Conservation (phyloP, 1,140 invertebrate genomes). For the Lucilia cuprina region DNA sequence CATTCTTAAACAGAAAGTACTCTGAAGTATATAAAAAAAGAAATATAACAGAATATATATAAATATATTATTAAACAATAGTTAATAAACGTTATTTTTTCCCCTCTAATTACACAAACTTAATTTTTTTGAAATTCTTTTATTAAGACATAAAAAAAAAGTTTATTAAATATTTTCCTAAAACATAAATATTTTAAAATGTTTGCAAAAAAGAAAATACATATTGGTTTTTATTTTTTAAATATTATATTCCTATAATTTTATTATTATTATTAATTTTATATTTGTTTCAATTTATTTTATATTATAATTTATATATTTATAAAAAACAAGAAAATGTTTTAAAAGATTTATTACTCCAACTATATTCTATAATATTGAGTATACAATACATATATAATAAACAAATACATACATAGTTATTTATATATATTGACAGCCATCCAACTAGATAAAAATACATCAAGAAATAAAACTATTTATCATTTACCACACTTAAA, state of each 20-base stretch:
- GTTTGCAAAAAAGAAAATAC: background rate
- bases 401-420: background rate
- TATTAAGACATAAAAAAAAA: background rate
- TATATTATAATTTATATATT: background rate
- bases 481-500: background rate
- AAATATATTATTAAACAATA: background rate
- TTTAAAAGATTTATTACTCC: background rate
- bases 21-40: background rate
- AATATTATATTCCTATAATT: background rate
- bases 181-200: too few relatives aligned
- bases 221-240: background rate
- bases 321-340: background rate
- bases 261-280: background rate
- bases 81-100: background rate
- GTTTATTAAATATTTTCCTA: background rate
- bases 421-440: slow-evolving; percentile 3
- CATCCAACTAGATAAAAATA: background rate
- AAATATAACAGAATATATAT: background rate
- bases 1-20: slow-evolving; percentile 8
- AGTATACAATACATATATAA: background rate
- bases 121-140: background rate
- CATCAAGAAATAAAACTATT: background rate
- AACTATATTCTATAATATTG: background rate
- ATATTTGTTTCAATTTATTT: background rate
- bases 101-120: background rate